These are phyloP conservation scores for Perca fluviatilis DNA, from an alignment of 2,113 vertebrate species.

Conservation along the genomic window DNA sequence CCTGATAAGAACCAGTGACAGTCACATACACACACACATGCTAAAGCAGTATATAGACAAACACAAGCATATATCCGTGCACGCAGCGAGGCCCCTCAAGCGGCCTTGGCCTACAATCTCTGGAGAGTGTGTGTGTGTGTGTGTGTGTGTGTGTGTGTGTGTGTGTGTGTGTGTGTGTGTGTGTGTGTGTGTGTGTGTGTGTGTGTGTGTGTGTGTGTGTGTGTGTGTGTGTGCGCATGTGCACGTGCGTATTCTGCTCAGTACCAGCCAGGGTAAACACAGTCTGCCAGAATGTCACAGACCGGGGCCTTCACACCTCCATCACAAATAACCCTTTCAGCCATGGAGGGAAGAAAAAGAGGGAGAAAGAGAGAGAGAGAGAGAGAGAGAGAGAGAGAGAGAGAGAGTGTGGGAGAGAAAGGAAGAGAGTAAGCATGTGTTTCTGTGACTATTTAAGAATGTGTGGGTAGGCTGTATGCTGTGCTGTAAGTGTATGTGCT, in stretches of 20 bases:
- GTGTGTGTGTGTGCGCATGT: slow-evolving; percentile 33
- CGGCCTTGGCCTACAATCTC: slow-evolving; percentile 64
- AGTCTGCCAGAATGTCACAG: slow-evolving; percentile 76
- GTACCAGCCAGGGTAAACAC: slow-evolving; percentile 73
- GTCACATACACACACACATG: slow-evolving; percentile 40
- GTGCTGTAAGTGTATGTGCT: slow-evolving; percentile 37
- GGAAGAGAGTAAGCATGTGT: slow-evolving; percentile 41
- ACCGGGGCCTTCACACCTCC: slow-evolving; percentile 74
- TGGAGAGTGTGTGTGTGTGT: slow-evolving; percentile 17
- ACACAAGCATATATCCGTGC: slow-evolving; percentile 58
- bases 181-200: slow-evolving; percentile 18
- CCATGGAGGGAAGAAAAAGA: slow-evolving; percentile 11
- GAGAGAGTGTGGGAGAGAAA: neutral
- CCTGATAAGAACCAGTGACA: slow-evolving; percentile 81
- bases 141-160: neutral
- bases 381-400: neutral
- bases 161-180: slow-evolving; percentile 4
- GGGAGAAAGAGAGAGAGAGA: neutral
- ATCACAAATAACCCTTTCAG: slow-evolving; percentile 76
- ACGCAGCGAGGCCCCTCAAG: slow-evolving; percentile 68
- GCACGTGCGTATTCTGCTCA: slow-evolving; percentile 51
- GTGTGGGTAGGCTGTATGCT: slow-evolving; percentile 37
- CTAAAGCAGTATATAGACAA: slow-evolving; percentile 39
- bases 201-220: slow-evolving; percentile 40
- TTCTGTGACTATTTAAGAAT: slow-evolving; percentile 63